These are phyloP conservation scores for Athalia circularis DNA, from an alignment of 2,888 invertebrate species.

Conservation along the genomic window DNA sequence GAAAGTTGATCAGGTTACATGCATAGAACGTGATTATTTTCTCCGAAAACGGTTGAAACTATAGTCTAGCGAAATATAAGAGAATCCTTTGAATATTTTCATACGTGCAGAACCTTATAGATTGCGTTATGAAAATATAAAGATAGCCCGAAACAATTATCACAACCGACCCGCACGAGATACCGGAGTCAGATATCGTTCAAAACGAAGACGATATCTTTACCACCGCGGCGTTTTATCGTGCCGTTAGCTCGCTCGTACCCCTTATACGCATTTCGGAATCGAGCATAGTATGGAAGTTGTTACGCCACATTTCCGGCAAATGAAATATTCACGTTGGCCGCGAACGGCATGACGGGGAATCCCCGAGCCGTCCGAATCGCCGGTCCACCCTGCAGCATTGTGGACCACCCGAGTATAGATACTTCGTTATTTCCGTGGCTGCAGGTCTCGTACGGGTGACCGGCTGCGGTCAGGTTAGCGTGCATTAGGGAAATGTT, in stretches of 20 bases:
- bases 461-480: conserved; percentile 45
- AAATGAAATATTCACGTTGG: conserved; percentile 66
- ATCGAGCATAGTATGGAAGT: conserved; percentile 33
- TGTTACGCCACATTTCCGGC: conserved; percentile 54
- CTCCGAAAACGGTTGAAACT: neutral
- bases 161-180: neutral
- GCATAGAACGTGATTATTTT: neutral
- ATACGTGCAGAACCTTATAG: conserved; percentile 6
- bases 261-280: conserved; percentile 6
- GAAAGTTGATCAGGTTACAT: conserved; percentile 37
- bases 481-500: conserved; percentile 62
- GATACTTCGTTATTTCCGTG: conserved; percentile 45
- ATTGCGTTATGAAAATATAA: neutral
- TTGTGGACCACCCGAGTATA: conserved; percentile 14
- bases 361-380: conserved; percentile 47
- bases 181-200: conserved; percentile 14
- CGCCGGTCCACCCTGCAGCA: conserved; percentile 42
- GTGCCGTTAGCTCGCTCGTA: conserved; percentile 15
- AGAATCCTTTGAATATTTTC: conserved; percentile 27
- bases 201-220: conserved; percentile 23
- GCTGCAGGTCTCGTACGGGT: conserved; percentile 36
- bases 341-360: conserved; percentile 50
- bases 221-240: conserved; percentile 29
- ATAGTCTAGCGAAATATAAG: neutral
- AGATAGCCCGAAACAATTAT: conserved; percentile 3